Evolutionary conservation across 2,888 invertebrate species (phyloP).

Genomic region (Cephalotes varians): DNA sequence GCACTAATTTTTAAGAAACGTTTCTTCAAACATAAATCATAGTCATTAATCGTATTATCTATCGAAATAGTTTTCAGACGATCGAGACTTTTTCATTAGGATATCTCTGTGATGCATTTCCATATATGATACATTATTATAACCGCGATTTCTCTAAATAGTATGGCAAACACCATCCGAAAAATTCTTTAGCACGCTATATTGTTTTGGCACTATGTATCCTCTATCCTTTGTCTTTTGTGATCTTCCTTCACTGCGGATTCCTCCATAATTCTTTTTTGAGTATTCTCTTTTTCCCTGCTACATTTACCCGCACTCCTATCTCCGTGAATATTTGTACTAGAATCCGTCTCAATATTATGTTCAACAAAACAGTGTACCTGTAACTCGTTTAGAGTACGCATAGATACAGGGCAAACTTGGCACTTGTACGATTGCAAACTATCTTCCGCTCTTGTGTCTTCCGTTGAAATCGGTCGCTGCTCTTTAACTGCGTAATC

Average conservation of each 20-base stretch:
- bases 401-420: constrained; percentile 78
- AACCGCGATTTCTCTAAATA: constrained; percentile 31
- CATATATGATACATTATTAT: constrained; percentile 15
- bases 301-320: constrained; percentile 83
- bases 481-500: constrained; percentile 67
- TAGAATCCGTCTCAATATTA: constrained; percentile 77
- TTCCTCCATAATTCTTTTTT: constrained; percentile 86
- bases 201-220: constrained; percentile 89
- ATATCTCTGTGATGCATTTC: constrained; percentile 35
- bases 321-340: constrained; percentile 70
- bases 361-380: constrained; percentile 83
- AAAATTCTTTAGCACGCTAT: constrained; percentile 43
- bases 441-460: constrained; percentile 58
- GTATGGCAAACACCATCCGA: constrained; percentile 28
- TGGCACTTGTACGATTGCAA: constrained; percentile 80
- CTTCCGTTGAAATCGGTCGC: constrained; percentile 53
- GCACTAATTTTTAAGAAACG: constrained; percentile 16
- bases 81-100: background rate
- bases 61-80: constrained; percentile 11
- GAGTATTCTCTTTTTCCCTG: constrained; percentile 85
- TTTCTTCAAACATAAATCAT: constrained; percentile 13
- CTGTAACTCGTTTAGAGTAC: constrained; percentile 79
- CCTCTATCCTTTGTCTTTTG: constrained; percentile 88
- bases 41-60: constrained; percentile 9
- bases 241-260: constrained; percentile 85